phyloP scores from a whole-genome alignment of 2,888 invertebrate genomes.

The Strigamia transsilvanica region DNA sequence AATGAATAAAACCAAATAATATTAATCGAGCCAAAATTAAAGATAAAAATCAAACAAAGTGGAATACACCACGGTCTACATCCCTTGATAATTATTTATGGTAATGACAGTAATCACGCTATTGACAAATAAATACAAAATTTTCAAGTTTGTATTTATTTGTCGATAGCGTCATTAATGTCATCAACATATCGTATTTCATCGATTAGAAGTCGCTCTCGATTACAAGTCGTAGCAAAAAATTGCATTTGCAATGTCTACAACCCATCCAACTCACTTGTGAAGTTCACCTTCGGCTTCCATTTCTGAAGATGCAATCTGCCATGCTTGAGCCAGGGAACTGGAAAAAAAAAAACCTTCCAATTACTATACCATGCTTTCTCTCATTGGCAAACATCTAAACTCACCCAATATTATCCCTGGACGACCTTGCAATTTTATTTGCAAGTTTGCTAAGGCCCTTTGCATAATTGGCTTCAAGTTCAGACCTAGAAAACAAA shows the following conservation, averaged over 20 bases:
- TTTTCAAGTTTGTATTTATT: no score
- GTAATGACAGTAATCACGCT: no score
- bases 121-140: no score
- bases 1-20: background rate
- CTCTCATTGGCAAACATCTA: background rate
- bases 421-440: constrained; percentile 80
- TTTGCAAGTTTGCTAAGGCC: constrained; percentile 84
- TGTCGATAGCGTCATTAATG: no score
- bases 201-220: no score
- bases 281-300: constrained; percentile 91
- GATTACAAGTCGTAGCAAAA: no score
- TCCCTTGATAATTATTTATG: no score
- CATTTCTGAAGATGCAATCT: constrained; percentile 88
- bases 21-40: background rate
- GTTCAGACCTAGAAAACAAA: constrained; percentile 76
- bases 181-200: no score
- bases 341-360: constrained; percentile 58
- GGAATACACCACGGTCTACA: background rate
- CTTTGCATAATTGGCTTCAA: constrained; percentile 90
- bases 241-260: no score
- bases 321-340: constrained; percentile 87
- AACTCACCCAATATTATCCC: constrained; percentile 66
- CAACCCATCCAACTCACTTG: constrained; percentile 67
- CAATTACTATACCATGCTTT: no score
- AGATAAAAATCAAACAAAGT: background rate